Evolutionary conservation across 2,113 vertebrate species (phyloP).

Genomic region (Grallaria varia): DNA sequence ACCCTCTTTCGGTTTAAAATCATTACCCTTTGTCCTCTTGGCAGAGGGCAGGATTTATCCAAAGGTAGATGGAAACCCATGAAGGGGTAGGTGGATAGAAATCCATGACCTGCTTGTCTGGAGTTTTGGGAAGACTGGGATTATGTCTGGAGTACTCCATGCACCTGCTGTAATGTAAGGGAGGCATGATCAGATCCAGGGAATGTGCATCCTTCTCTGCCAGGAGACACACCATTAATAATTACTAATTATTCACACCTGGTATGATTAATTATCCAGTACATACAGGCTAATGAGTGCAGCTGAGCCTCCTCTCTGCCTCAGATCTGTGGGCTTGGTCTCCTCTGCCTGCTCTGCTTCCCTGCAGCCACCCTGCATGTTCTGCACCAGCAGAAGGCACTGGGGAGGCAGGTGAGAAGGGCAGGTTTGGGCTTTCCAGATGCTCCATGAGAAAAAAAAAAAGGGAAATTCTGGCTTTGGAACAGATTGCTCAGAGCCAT

Average conservation of each 20-base stretch:
- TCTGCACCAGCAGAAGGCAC: background rate
- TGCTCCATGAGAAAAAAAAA: background rate
- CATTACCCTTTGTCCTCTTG: background rate
- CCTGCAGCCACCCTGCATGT: background rate
- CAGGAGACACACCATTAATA: background rate
- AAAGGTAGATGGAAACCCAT: background rate
- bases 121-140: background rate
- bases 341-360: background rate
- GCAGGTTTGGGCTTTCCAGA: background rate
- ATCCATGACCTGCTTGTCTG: background rate
- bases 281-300: background rate
- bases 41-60: background rate
- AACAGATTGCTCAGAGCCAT: fast-evolving
- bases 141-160: background rate
- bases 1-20: background rate
- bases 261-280: background rate
- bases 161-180: fast-evolving
- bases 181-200: background rate
- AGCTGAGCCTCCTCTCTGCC: background rate
- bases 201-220: background rate
- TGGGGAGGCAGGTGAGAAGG: background rate
- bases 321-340: background rate
- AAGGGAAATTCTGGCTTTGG: background rate
- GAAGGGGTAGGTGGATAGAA: background rate
- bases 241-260: background rate